Conservation (phyloP, 2,797 vertebrate genomes). For the Ataeniobius toweri region DNA sequence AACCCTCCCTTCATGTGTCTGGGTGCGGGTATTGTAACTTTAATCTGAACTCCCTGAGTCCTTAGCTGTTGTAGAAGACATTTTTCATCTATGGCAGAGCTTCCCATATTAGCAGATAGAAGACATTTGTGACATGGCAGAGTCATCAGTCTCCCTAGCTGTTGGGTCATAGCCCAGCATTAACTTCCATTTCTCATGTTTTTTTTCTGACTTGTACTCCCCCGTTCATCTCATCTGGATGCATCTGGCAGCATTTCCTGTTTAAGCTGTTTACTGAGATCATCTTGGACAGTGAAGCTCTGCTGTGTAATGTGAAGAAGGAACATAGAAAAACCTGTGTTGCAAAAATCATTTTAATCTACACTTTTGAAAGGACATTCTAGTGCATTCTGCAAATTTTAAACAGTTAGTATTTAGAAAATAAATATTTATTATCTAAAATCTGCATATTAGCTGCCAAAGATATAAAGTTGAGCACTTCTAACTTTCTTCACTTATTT, state of each 20-base stretch:
- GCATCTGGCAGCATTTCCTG: slow-evolving; percentile 24
- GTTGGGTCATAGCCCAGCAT: slow-evolving; percentile 78
- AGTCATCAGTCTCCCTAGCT: slow-evolving; percentile 77
- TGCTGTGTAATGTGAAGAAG: neutral
- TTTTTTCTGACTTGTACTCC: slow-evolving; percentile 8
- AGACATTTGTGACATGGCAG: slow-evolving; percentile 74
- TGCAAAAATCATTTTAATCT: neutral
- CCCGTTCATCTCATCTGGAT: slow-evolving; percentile 28
- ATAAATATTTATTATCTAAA: neutral
- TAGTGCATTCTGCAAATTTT: no score
- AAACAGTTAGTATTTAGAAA: neutral
- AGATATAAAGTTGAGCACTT: neutral
- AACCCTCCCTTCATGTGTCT: slow-evolving; percentile 25
- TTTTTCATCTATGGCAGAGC: slow-evolving; percentile 63
- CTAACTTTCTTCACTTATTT: slow-evolving; percentile 11
- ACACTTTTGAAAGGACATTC: neutral
- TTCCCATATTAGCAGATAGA: slow-evolving; percentile 70
- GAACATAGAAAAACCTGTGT: neutral
- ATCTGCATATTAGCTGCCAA: neutral
- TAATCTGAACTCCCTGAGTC: slow-evolving; percentile 48
- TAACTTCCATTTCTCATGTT: slow-evolving; percentile 61
- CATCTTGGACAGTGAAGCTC: neutral
- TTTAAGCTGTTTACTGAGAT: slow-evolving; percentile 17
- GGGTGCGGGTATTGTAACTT: slow-evolving; percentile 28
- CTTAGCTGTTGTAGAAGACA: slow-evolving; percentile 40